Percentiles rank a stretch among this genome's conserved stretches.
Conservation (phyloP, 2,113 vertebrate genomes). For the Nothoprocta perdicaria region DNA sequence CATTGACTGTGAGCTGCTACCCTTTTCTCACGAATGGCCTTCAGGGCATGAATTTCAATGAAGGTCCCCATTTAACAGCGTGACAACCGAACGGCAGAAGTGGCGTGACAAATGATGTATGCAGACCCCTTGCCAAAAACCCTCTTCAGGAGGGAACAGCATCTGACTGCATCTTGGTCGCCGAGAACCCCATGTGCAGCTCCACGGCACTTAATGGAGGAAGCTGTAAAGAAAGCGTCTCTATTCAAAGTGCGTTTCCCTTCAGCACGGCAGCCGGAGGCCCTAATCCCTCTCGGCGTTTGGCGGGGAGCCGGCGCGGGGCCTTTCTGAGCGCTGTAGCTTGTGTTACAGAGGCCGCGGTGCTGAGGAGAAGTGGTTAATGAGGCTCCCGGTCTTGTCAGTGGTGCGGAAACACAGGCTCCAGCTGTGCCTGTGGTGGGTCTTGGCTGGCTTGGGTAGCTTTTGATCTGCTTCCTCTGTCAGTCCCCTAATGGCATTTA, state of each 20-base stretch:
- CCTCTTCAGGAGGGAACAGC: not conserved
- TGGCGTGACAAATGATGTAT: not conserved
- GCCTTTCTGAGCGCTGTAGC: not conserved
- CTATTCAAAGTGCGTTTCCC: not conserved
- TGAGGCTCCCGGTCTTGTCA: slow-evolving; percentile 42
- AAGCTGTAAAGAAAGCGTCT: not conserved
- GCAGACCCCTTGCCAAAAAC: rapidly evolving
- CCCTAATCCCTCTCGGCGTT: slow-evolving; percentile 15
- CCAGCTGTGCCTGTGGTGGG: slow-evolving; percentile 71
- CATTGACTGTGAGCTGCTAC: not conserved
- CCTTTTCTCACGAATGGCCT: not conserved
- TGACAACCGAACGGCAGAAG: not conserved
- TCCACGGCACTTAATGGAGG: not conserved
- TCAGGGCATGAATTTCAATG: not conserved
- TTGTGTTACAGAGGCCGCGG: not conserved
- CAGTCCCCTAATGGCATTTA: slow-evolving; percentile 12
- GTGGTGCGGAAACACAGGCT: slow-evolving; percentile 57
- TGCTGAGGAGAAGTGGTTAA: slow-evolving; percentile 30
- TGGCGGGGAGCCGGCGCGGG: slow-evolving; percentile 22
- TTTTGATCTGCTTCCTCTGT: slow-evolving; percentile 63
- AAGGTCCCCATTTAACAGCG: not conserved
- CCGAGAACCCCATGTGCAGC: not conserved
- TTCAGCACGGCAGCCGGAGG: slow-evolving; percentile 17
- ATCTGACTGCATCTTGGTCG: not conserved
- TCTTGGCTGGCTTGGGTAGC: slow-evolving; percentile 41